These are phyloP conservation scores for Orthonevra nobilis DNA, from an alignment of 2,888 invertebrate genomes.

Conservation along the genomic window DNA sequence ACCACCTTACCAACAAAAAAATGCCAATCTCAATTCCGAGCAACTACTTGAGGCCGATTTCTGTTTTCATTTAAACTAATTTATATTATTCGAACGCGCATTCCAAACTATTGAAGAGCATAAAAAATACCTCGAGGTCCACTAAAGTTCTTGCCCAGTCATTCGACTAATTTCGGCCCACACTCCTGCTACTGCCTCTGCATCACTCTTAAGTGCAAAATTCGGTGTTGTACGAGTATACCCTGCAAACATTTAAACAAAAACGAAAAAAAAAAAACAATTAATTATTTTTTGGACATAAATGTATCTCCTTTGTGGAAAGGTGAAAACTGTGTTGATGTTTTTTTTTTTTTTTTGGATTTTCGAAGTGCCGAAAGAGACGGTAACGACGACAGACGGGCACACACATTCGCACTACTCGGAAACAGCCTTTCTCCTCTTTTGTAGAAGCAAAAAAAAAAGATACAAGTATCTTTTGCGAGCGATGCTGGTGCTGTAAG, in stretches of 20 bases:
- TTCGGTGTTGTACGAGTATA: constrained; percentile 16
- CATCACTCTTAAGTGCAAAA: constrained; percentile 38
- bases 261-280: too few species aligned
- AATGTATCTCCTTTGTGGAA: constrained; percentile 28
- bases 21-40: constrained; percentile 5
- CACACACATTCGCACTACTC: constrained; percentile 43
- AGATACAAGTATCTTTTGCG: too few species aligned
- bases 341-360: not conserved
- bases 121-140: not conserved
- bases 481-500: not conserved
- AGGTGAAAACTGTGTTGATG: constrained; percentile 52
- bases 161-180: constrained; percentile 2
- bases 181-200: not conserved
- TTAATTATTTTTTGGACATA: constrained; percentile 39
- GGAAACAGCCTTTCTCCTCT: constrained; percentile 58
- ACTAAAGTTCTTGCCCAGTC: not conserved
- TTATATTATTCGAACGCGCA: constrained; percentile 22
- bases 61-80: constrained; percentile 5
- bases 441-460: constrained; percentile 19
- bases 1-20: too few species aligned
- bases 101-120: constrained; percentile 1
- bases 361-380: too few species aligned
- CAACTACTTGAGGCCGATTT: constrained; percentile 4
- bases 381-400: constrained; percentile 3
- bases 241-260: not conserved